phyloP scores from a whole-genome alignment of 2,888 invertebrate species.

The Drosophila diplacantha region DNA sequence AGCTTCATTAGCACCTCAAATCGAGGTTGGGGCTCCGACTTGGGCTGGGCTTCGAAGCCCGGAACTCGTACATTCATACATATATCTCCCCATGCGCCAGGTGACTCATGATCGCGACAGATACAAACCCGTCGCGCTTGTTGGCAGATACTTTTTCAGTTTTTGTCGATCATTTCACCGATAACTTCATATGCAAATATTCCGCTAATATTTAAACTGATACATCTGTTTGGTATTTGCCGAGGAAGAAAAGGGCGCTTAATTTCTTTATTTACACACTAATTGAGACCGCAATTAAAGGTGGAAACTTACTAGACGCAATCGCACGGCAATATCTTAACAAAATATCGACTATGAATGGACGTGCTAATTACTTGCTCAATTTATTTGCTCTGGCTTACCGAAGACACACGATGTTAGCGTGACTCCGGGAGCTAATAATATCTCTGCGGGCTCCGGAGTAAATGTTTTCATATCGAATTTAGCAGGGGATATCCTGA shows the following conservation, averaged over 20 bases:
- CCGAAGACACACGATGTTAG: slow-evolving; percentile 26
- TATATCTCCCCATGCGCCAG: slow-evolving; percentile 14
- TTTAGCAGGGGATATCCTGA: slow-evolving; percentile 8
- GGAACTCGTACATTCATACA: neutral
- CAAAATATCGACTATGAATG: slow-evolving; percentile 27
- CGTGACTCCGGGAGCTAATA: slow-evolving; percentile 32
- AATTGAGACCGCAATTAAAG: slow-evolving; percentile 40
- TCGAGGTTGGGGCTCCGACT: slow-evolving; percentile 7
- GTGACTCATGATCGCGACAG: slow-evolving; percentile 52
- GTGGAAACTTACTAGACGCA: slow-evolving; percentile 56
- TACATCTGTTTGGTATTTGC: slow-evolving; percentile 35
- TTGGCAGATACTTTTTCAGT: slow-evolving; percentile 40
- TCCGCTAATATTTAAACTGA: slow-evolving; percentile 10
- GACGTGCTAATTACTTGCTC: slow-evolving; percentile 37
- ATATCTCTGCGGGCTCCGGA: slow-evolving; percentile 4
- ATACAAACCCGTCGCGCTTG: slow-evolving; percentile 20
- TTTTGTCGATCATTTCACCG: slow-evolving; percentile 26
- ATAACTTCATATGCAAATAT: slow-evolving; percentile 32
- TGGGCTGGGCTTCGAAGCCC: neutral
- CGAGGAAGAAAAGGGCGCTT: slow-evolving; percentile 4
- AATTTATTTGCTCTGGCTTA: slow-evolving; percentile 35
- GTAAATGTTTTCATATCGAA: slow-evolving; percentile 8
- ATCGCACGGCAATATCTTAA: slow-evolving; percentile 22
- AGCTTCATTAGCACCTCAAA: slow-evolving; percentile 50
- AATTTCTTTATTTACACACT: slow-evolving; percentile 37